Conservation (phyloP, 2,888 invertebrate genomes). For the Prenolepis imparis region DNA sequence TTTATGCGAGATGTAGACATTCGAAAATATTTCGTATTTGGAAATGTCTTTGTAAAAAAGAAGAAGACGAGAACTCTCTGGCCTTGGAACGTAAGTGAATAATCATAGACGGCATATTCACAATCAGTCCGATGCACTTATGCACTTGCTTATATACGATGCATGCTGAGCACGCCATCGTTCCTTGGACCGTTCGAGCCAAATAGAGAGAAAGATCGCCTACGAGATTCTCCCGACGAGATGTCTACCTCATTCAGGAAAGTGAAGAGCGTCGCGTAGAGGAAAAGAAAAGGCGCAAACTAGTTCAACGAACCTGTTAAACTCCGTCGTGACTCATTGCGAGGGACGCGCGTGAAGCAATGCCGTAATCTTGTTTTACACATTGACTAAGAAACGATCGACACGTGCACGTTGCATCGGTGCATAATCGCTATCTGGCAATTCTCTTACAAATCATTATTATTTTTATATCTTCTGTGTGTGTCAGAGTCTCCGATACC, state of each 20-base stretch:
- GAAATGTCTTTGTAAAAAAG: background rate
- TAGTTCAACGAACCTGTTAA: constrained; percentile 58
- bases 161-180: background rate
- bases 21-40: background rate
- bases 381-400: constrained; percentile 38
- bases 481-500: background rate
- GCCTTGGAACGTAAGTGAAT: background rate
- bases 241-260: constrained; percentile 9
- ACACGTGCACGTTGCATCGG: background rate
- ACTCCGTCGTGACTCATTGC: constrained; percentile 42
- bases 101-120: constrained; percentile 1
- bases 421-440: background rate
- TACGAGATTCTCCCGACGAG: constrained; percentile 1
- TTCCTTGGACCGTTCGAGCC: constrained; percentile 29
- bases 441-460: background rate
- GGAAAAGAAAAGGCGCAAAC: constrained; percentile 28
- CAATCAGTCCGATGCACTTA: background rate
- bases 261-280: constrained; percentile 23
- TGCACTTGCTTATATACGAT: background rate
- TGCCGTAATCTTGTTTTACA: constrained; percentile 50
- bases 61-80: background rate
- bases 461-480: background rate
- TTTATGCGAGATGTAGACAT: background rate
- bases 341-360: constrained; percentile 10
- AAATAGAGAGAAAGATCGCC: constrained; percentile 18